These are phyloP conservation scores for Dendrolimus pini DNA, from an alignment of 2,888 invertebrate species.

Conservation along the genomic window DNA sequence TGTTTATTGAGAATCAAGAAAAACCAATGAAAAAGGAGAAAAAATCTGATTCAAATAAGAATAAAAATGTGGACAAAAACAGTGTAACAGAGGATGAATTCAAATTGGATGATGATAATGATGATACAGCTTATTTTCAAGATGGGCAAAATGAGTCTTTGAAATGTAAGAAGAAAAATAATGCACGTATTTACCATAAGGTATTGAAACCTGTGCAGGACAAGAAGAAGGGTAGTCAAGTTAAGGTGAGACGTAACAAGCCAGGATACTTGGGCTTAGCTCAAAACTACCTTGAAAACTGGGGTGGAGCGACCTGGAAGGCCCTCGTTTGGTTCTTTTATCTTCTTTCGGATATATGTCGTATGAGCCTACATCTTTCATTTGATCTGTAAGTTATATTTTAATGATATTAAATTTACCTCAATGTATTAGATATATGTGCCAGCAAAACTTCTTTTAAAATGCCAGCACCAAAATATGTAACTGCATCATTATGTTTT, in stretches of 20 bases:
- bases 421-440: too few relatives aligned
- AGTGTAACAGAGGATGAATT: conserved; percentile 40
- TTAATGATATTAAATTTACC: neutral
- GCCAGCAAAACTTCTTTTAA: too few relatives aligned
- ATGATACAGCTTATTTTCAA: conserved; percentile 47
- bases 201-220: conserved; percentile 48
- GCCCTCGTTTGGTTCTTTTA: conserved; percentile 87
- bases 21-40: conserved; percentile 60
- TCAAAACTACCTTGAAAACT: conserved; percentile 67
- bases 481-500: too few relatives aligned
- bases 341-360: conserved; percentile 87
- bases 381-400: conserved; percentile 81
- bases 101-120: conserved; percentile 50
- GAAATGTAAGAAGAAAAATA: conserved; percentile 66
- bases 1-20: conserved; percentile 63
- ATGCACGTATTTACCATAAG: conserved; percentile 56
- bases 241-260: conserved; percentile 55
- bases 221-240: conserved; percentile 64
- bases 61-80: conserved; percentile 40
- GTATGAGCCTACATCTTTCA: conserved; percentile 84
- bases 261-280: conserved; percentile 61
- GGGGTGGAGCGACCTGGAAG: conserved; percentile 76
- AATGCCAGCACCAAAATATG: too few relatives aligned
- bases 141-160: conserved; percentile 47
- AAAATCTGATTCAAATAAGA: conserved; percentile 39